Evolutionary conservation across 2,113 vertebrate genomes (phyloP).

Genomic region (Lota lota): DNA sequence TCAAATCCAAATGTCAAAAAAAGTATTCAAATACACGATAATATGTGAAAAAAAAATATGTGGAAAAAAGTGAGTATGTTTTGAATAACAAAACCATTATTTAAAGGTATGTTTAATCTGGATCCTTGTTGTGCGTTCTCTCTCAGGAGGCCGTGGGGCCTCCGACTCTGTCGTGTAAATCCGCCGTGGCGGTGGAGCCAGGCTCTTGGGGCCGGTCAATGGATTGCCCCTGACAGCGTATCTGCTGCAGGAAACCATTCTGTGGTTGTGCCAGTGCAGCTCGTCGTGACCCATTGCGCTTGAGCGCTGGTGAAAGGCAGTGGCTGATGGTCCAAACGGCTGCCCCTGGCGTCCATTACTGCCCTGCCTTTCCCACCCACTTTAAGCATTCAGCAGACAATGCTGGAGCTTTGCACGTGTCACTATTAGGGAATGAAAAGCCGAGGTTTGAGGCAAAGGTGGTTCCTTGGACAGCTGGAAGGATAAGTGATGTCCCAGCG

Average conservation of each 20-base stretch:
- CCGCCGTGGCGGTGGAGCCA: constrained; percentile 50
- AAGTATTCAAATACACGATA: too few relatives aligned
- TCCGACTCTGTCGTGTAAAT: constrained; percentile 61
- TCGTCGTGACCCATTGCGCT: constrained; percentile 59
- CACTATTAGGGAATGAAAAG: constrained; percentile 38
- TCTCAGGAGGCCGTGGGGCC: constrained; percentile 64
- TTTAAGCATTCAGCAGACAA: constrained; percentile 36
- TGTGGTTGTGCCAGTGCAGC: constrained; percentile 45
- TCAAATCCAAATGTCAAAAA: too few relatives aligned
- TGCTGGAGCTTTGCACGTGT: constrained; percentile 16
- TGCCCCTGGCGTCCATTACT: constrained; percentile 51
- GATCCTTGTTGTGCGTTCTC: constrained; percentile 31
- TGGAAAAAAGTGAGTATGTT: too few relatives aligned
- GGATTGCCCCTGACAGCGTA: constrained; percentile 65
- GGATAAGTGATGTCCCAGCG: constrained; percentile 54
- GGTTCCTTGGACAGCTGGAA: constrained; percentile 43
- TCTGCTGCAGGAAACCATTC: constrained; percentile 53
- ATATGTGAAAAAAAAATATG: too few relatives aligned
- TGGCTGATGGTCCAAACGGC: constrained; percentile 48
- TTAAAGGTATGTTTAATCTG: constrained; percentile 26
- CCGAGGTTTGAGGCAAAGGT: constrained; percentile 41
- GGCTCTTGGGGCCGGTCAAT: constrained; percentile 48
- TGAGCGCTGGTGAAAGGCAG: constrained; percentile 52
- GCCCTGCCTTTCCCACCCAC: constrained; percentile 24
- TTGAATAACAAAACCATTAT: background rate